Conservation (phyloP, 2,797 vertebrate genomes). For the Podarcis siculus region DNA sequence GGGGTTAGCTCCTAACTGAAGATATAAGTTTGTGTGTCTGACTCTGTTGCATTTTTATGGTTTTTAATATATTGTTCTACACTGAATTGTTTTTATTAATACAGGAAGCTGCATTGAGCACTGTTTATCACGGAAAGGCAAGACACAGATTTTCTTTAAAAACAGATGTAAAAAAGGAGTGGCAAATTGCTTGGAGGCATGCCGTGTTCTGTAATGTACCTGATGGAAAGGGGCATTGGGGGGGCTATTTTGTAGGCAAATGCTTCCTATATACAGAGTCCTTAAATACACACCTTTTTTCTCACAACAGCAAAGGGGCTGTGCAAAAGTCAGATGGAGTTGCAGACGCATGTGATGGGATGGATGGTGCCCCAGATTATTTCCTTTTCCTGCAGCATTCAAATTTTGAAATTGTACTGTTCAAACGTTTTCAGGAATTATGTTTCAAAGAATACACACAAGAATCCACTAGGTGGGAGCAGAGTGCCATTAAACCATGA, state of each 20-base stretch:
- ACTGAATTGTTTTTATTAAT: too few relatives aligned
- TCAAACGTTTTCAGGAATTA: constrained; percentile 26
- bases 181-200: too few relatives aligned
- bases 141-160: too few relatives aligned
- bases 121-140: too few relatives aligned
- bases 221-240: not conserved
- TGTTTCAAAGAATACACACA: constrained; percentile 35
- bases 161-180: too few relatives aligned
- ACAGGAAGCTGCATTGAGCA: too few relatives aligned
- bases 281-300: not conserved
- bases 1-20: too few relatives aligned
- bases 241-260: not conserved
- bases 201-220: not conserved
- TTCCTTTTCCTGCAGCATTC: not conserved
- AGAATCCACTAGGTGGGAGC: constrained; percentile 77
- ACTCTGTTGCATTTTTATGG: too few relatives aligned
- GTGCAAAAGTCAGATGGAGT: not conserved
- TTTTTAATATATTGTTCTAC: too few relatives aligned
- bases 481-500: constrained; percentile 69
- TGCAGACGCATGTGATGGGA: not conserved
- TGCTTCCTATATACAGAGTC: not conserved
- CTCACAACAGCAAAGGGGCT: not conserved
- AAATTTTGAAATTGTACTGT: not conserved
- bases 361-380: not conserved
- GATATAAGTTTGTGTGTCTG: too few relatives aligned